Base-by-base conservation (phyloP, 2,113 vertebrate genomes). In the Oryzias curvinotus region DNA sequence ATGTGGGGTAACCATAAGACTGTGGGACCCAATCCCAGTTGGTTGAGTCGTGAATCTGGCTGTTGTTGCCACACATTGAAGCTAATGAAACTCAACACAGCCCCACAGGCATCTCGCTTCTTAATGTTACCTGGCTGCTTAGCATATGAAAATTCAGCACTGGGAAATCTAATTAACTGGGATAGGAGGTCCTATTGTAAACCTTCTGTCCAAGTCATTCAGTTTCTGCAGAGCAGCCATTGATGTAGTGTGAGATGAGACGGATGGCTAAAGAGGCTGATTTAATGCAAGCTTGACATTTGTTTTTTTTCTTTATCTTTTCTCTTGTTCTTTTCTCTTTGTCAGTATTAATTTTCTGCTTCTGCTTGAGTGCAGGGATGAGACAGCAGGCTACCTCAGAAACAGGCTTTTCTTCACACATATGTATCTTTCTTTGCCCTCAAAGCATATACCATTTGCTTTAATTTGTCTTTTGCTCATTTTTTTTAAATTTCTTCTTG, bases 301-400 rank as follows among this genome's bases (percentile, higher is more conserved):
- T 75, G 63, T 72, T 75, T 75, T 65, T 63, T 3, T 18, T 1
- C 49, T 63, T 49, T 55, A 51, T 59, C 13, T 47, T 46, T 65
- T 55, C 23, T 18, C 54, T 14, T 68, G 45, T 58, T 78, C 53
- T 65, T 68, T 60, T 79, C 47, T 65, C 60, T 81, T 73, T 80
- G 70, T 77, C 85, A 70, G 65, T 72, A 73, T 84, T 85, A 47
- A 85, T 86, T 90, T 87, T 81, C 64, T 65, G n/a, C 61, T 80
- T 75, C 77, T 65, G 75, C 73, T 71, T 82, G 80, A 85, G 73
- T 68, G 60, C 70, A 57, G 64, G 66, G 72, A 80, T 19, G 15
- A 71, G 67, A 83, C 75, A 75, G 76, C 78, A 63, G 78, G 65
- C 75, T 76, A 81, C 71, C 73, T 71, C 71, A 49, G 70, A 75